phyloP scores from a whole-genome alignment of 2,888 invertebrate genomes.

The Limnephilus marmoratus region DNA sequence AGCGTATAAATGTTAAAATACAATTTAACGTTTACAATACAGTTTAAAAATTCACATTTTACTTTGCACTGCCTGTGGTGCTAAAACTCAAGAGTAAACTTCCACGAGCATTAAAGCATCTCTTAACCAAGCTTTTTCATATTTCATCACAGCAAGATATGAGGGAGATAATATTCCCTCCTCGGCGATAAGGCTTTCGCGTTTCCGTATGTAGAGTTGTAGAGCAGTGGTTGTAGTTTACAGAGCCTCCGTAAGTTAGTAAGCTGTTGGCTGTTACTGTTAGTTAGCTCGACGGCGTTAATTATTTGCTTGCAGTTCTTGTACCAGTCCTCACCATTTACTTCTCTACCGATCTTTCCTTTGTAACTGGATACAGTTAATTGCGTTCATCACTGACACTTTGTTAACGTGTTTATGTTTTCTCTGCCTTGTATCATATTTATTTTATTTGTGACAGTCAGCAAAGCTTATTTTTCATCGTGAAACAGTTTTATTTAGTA shows the following conservation, averaged over 20 bases:
- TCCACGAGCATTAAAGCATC: background rate
- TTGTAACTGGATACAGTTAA: background rate
- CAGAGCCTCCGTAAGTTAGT: background rate
- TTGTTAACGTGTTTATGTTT: background rate
- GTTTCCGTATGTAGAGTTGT: background rate
- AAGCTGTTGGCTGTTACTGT: background rate
- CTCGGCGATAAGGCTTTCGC: background rate
- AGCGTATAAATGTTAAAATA: too few relatives aligned
- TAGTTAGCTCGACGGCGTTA: background rate
- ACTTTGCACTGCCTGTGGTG: background rate
- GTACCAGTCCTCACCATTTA: background rate
- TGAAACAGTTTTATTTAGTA: background rate
- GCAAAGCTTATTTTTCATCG: background rate
- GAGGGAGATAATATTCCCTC: background rate
- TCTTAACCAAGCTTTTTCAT: background rate
- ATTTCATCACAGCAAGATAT: background rate
- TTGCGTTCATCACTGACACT: background rate
- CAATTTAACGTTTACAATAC: too few relatives aligned
- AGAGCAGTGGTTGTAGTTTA: too few relatives aligned
- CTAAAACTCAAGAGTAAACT: background rate
- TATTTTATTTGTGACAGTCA: background rate
- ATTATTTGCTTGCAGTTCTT: background rate
- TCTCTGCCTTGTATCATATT: background rate
- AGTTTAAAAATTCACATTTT: background rate
- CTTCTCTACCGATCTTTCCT: background rate